Evolutionary conservation across 2,113 vertebrate species (phyloP).

Genomic region (Circaetus cinerascens): DNA sequence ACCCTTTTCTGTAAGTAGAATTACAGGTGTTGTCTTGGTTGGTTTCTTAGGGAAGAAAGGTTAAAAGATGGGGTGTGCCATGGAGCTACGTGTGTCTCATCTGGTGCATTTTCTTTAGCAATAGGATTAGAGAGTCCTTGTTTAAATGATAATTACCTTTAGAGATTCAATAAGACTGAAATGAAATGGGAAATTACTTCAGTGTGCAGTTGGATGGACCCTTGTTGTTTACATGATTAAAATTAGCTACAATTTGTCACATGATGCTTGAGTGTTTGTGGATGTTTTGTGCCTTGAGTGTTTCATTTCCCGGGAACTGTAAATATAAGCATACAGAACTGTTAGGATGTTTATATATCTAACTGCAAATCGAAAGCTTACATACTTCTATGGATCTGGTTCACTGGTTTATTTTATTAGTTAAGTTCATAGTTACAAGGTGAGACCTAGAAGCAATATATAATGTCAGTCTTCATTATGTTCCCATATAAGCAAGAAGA

Average conservation of each 20-base stretch:
- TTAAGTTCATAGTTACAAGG: background rate
- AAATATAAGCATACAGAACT: background rate
- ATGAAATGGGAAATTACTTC: constrained; percentile 29
- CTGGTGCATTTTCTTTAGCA: background rate
- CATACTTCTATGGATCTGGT: background rate
- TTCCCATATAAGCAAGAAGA: background rate
- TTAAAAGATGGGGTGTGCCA: background rate
- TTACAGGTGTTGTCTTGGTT: background rate
- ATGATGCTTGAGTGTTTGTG: constrained; percentile 18
- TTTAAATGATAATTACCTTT: constrained; percentile 2
- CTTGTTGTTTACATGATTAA: constrained; percentile 51
- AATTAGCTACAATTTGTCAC: constrained; percentile 26
- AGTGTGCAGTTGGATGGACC: background rate
- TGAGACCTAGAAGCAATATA: background rate
- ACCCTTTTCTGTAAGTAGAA: rapidly evolving
- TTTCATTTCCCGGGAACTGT: constrained; percentile 27
- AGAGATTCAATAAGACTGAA: constrained; percentile 3
- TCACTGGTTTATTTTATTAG: background rate
- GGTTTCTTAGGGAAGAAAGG: background rate
- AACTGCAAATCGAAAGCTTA: background rate
- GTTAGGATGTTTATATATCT: background rate
- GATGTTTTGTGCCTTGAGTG: constrained; percentile 38
- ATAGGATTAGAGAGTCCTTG: background rate
- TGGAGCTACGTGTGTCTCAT: background rate
- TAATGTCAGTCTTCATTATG: background rate